Evolutionary conservation across 2,888 invertebrate genomes (phyloP).

Genomic region (Ceraclea dissimilis): DNA sequence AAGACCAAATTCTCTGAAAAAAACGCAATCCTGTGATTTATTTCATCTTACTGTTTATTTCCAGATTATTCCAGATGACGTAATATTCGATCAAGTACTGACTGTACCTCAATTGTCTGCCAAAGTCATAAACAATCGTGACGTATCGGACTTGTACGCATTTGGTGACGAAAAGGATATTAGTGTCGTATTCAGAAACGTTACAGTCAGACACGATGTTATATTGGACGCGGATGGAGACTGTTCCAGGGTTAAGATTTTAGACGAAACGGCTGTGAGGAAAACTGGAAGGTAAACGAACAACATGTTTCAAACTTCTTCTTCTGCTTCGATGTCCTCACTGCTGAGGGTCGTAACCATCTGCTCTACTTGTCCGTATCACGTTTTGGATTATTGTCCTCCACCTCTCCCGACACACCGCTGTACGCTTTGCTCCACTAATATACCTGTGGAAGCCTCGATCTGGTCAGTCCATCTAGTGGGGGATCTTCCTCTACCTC

Average conservation of each 20-base stretch:
- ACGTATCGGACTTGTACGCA: constrained; percentile 6
- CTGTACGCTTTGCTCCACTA: too few species aligned
- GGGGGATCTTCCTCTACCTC: too few species aligned
- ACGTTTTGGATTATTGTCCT: too few species aligned
- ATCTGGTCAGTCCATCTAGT: too few species aligned
- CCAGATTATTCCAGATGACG: constrained; percentile 19
- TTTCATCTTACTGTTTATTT: constrained; percentile 1
- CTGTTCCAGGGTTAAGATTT: constrained; percentile 15
- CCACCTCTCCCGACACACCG: too few species aligned
- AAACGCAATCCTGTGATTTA: too few species aligned
- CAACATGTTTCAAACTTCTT: too few species aligned
- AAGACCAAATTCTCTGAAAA: too few species aligned
- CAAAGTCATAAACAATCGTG: constrained; percentile 14
- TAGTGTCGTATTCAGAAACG: constrained; percentile 16
- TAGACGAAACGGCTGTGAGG: constrained; percentile 14
- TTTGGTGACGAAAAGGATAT: constrained; percentile 6
- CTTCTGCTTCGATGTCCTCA: too few species aligned
- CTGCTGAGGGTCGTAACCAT: too few species aligned
- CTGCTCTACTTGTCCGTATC: too few species aligned
- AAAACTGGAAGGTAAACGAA: constrained; percentile 18
- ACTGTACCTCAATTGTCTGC: constrained; percentile 17
- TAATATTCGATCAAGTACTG: constrained; percentile 19
- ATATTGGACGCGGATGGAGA: constrained; percentile 6
- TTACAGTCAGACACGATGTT: constrained; percentile 15
- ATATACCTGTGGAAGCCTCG: too few species aligned